phyloP scores from a whole-genome alignment of 92 coral and sea anemone species.

The Muricea muricata region DNA sequence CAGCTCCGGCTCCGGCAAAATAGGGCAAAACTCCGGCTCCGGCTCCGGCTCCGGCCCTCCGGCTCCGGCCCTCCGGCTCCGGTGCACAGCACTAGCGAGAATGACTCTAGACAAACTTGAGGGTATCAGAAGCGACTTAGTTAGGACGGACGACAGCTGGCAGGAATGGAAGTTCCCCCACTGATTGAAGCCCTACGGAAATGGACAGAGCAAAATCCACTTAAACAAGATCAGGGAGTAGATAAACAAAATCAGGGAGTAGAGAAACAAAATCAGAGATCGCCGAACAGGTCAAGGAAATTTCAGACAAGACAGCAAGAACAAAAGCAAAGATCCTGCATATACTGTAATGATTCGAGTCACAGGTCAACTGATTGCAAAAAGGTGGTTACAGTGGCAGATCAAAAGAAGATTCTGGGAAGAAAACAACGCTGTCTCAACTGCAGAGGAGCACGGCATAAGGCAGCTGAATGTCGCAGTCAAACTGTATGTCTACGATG shows the following conservation, averaged over 20 bases:
- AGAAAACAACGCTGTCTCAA: not conserved
- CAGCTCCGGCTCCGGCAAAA: no score
- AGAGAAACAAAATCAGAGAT: not conserved
- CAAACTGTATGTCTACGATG: not conserved
- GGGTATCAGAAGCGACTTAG: not conserved
- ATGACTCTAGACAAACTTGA: not conserved
- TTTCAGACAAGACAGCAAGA: not conserved
- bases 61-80: no score
- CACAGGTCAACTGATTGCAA: slow-evolving; percentile 9
- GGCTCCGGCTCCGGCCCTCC: no score
- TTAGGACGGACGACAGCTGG: not conserved
- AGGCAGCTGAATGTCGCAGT: not conserved
- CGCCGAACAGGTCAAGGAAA: not conserved
- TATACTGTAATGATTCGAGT: not conserved
- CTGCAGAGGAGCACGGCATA: not conserved
- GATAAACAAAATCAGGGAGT: not conserved
- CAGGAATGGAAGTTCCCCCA: not conserved
- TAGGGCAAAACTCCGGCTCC: no score
- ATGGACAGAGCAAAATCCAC: not conserved
- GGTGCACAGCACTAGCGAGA: no score
- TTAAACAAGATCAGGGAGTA: not conserved
- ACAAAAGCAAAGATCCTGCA: slow-evolving; percentile 16
- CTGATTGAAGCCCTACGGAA: not conserved
- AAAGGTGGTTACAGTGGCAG: not conserved
- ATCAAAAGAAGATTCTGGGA: slow-evolving; percentile 4